Conservation (phyloP, 2,797 vertebrate species). For the Squalus acanthias region DNA sequence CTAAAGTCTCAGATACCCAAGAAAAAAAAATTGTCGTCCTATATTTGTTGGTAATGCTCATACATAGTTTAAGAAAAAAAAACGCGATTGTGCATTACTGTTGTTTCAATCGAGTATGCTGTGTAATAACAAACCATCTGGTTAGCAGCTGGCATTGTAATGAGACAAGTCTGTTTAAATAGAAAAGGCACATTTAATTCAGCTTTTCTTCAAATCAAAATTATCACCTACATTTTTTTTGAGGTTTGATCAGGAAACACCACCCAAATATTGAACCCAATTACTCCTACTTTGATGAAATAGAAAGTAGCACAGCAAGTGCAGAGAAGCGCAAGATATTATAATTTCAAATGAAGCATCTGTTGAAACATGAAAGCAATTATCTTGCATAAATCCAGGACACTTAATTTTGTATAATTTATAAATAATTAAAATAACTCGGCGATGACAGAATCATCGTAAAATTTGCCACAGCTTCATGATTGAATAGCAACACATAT, state of each 20-base stretch:
- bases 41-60: background rate
- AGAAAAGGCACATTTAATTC: background rate
- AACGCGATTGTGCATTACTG: background rate
- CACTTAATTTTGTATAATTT: background rate
- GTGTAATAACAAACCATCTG: slow-evolving; percentile 27
- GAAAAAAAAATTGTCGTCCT: background rate
- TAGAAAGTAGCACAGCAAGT: background rate
- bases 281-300: background rate
- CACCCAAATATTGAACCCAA: background rate
- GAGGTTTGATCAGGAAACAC: background rate
- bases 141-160: slow-evolving; percentile 8
- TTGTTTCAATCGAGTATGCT: background rate
- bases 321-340: background rate
- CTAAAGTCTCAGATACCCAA: background rate
- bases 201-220: slow-evolving; percentile 22
- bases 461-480: background rate
- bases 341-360: background rate
- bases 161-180: background rate
- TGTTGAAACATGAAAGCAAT: background rate
- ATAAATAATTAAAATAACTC: slow-evolving; percentile 4
- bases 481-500: background rate
- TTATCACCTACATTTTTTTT: background rate
- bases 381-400: background rate
- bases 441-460: background rate
- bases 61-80: background rate